Base-by-base conservation (phyloP, 64 coral and sea anemone species). In the Actinia equina region DNA sequence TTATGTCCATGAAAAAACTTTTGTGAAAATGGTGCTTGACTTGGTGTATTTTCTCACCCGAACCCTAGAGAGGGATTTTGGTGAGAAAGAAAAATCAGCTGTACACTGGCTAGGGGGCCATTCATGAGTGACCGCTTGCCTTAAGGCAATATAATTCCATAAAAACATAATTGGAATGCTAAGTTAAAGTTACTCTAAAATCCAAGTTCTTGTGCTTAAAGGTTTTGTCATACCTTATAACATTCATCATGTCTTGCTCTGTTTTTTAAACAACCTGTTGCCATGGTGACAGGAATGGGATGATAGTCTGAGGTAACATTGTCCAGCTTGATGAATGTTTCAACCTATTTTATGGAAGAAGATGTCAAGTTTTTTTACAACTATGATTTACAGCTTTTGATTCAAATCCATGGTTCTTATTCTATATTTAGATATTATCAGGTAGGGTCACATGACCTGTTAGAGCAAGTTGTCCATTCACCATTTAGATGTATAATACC, bases 231-330 rank as follows among this genome's bases (percentile, higher is more conserved):
- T 52, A 81, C 78, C 78, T 81, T 44, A 20, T 81, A 81, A 81
- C 44, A 81, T 49, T 44, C 49, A 15, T 52, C 18, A 49, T 25
- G 17, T 81, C 49, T 49, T 5, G 20, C 42, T 49, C 43, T 44
- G 27, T 19, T 52, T 23, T 81, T 44, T 20, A 81, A 52, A 81
- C 78, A 81, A 5, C 78, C 78, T 49, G 78, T 81, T 81, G 78
- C 43, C 78, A 81, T 81, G 49, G 78, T 37, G 13, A 81, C 78
- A 51, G 78, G 78, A 52, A 49, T 52, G 18, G 43, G 5, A 7
- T 81, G 78, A 17, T 81, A 3, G 20, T 19, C 17, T 10, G 78
- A 81, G 5, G 9, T 20, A 44, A 7, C 78, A 46, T 18, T 52
- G 8, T 52, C 52, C 17, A 81, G 7, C 10, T 37, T 81, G 20